These are phyloP conservation scores for Orthosia gracilis DNA, from an alignment of 2,888 invertebrate species.

Conservation along the genomic window DNA sequence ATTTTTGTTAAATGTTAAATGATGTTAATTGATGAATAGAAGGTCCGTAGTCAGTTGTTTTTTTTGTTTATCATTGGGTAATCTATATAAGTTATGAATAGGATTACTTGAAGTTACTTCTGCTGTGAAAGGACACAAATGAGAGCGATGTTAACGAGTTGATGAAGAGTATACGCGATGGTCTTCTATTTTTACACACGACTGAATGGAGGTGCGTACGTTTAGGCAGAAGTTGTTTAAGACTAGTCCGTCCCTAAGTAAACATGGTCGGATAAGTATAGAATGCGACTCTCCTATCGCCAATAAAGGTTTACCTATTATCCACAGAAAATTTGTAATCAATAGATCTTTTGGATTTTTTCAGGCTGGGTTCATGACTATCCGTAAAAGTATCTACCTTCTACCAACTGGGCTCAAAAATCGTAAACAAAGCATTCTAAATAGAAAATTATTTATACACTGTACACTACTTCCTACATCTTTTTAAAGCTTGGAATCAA, in stretches of 20 bases:
- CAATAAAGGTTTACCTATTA: not conserved
- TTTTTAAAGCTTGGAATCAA: not conserved
- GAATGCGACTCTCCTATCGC: not conserved
- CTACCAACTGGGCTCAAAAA: not conserved
- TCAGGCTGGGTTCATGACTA: not conserved
- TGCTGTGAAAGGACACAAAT: not conserved
- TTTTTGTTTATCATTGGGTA: not conserved
- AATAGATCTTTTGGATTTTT: not conserved
- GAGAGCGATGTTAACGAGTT: not conserved
- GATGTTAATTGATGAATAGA: conserved; percentile 5
- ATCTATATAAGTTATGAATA: not conserved
- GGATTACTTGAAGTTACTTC: not conserved
- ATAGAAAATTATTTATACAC: not conserved
- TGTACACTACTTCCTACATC: conserved; percentile 2
- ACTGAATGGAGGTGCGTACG: not conserved
- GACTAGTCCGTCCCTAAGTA: not conserved
- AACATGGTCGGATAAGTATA: not conserved
- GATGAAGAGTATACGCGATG: not conserved
- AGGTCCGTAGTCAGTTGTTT: not conserved
- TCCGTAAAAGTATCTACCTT: not conserved
- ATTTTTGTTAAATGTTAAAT: conserved; percentile 14
- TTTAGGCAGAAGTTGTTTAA: not conserved
- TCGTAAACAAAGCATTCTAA: conserved; percentile 25
- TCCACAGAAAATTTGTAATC: not conserved
- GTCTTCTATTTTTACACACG: not conserved